Evolutionary conservation across 2,797 vertebrate species (phyloP), one percentile per base, ranked within the genome.

Genomic region (Sphenopsis melanotis): DNA sequence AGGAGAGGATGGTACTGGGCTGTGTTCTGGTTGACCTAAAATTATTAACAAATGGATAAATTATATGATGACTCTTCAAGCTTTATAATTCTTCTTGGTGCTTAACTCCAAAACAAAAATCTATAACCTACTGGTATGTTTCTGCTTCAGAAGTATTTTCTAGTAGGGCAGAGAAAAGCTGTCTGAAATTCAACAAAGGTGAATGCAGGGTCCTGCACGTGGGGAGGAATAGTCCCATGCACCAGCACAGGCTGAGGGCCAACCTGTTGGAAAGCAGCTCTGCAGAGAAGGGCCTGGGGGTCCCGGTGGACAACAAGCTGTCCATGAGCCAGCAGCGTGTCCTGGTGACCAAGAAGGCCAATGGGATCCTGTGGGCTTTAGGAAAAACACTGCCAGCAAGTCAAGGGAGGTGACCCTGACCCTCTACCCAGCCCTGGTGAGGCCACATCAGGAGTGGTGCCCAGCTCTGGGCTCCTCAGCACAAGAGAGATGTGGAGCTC

Each of bases 201-300:
- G 2, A 80, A 10, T 2, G 11, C 8, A 12, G 29, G 9, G 24
- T 65, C 4, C 29, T 53, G 2, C 12, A 22, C 0, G 6, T 34
- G 39, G 39, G n/a, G 12, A 39, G 8, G 15, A 74, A 19, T 13
- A 32, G 2, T 4, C 4, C 3, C 37, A 3, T 5, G 29, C 26
- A 46, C 10, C 34, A 34, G 19, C 52, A 24, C 15, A 52, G 22
- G 30, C 22, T 41, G 56, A 29, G 27, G 10, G 1, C 13, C 3
- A 9, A 34, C 9, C 24, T 32, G 8, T 6, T 29, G 39, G 26
- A 24, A 13, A 22, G 16, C 37, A 86, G 39, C 57, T 64, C 26
- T 59, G 30, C 30, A 69, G 46, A 19, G 39, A 83, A 30, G 50
- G 21, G 23, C 15, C 12, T 46, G 20, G 39, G 6, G 7, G 1